Evolutionary conservation across 2,888 invertebrate genomes (phyloP).

Genomic region (Drosophila antonietae): DNA sequence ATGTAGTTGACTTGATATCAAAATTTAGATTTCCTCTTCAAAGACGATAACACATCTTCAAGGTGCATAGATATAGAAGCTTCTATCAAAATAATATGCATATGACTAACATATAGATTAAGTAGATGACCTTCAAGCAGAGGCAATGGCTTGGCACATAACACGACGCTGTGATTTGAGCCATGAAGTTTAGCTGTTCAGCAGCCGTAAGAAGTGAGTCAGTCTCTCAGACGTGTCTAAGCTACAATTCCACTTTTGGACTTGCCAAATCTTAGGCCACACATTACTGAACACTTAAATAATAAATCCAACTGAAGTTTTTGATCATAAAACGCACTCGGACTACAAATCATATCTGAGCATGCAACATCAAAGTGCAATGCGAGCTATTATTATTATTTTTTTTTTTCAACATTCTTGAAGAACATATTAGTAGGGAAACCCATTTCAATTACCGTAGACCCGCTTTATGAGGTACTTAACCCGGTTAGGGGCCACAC

Average conservation of each 20-base stretch:
- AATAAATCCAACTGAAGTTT: neutral
- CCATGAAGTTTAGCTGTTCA: conserved; percentile 2
- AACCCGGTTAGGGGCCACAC: conserved; percentile 47
- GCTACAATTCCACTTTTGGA: neutral
- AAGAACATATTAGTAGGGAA: conserved; percentile 14
- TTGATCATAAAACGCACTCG: neutral
- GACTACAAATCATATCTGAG: conserved; percentile 7
- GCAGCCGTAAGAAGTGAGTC: neutral
- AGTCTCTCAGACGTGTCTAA: neutral
- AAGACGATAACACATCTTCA: neutral
- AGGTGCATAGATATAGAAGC: neutral
- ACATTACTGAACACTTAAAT: neutral
- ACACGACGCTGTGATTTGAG: neutral
- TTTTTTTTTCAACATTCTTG: neutral
- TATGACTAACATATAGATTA: neutral
- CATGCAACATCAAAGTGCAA: conserved; percentile 15
- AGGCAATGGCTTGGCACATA: neutral
- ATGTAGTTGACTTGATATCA: no score
- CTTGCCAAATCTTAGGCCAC: neutral
- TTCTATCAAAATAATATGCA: neutral
- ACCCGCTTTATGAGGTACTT: conserved; percentile 52
- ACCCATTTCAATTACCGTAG: conserved; percentile 52
- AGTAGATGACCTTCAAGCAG: neutral
- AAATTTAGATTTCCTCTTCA: no score
- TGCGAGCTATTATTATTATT: neutral